phyloP scores from a whole-genome alignment of 2,888 invertebrate species.

The Oscheius sp. region DNA sequence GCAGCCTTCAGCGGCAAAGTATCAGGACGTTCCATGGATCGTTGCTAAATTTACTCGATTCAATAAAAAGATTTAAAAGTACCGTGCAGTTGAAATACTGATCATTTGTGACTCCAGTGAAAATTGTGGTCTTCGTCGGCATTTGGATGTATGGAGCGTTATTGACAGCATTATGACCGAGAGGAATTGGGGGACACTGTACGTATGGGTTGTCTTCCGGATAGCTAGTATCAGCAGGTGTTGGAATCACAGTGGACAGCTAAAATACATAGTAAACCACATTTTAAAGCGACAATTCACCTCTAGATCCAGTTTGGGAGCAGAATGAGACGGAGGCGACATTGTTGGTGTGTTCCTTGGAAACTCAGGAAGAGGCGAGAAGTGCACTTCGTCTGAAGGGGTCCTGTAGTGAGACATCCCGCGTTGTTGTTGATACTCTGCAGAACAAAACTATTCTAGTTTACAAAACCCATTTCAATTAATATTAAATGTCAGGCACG shows the following conservation, averaged over 20 bases:
- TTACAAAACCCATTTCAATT: no score
- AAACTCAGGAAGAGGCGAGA: slow-evolving; percentile 3
- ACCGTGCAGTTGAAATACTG: slow-evolving; percentile 29
- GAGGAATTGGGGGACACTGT: slow-evolving; percentile 13
- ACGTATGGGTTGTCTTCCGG: slow-evolving; percentile 21
- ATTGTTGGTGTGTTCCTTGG: slow-evolving; percentile 19
- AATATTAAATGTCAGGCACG: no score
- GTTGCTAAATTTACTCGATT: slow-evolving; percentile 8
- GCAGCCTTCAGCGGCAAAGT: slow-evolving; percentile 12
- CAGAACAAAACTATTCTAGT: not conserved
- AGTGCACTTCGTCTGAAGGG: slow-evolving; percentile 15
- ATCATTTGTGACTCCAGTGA: slow-evolving; percentile 4
- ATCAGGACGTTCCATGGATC: slow-evolving; percentile 22
- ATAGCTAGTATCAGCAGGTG: not conserved
- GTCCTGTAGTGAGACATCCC: slow-evolving; percentile 5
- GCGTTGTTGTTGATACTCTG: slow-evolving; percentile 16
- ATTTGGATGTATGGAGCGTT: slow-evolving; percentile 27
- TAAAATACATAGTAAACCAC: not conserved
- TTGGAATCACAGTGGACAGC: slow-evolving; percentile 27
- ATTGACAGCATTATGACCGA: slow-evolving; percentile 3
- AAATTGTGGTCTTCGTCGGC: not conserved
- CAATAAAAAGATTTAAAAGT: not conserved
- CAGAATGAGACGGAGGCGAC: slow-evolving; percentile 28
- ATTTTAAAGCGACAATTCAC: not conserved
- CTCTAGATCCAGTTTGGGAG: slow-evolving; percentile 8